A percentile compares a stretch with the other conserved stretches of the same genome.
phyloP scores from a whole-genome alignment of 1,140 invertebrate species.

The Pseudomyrmex cubaensis region DNA sequence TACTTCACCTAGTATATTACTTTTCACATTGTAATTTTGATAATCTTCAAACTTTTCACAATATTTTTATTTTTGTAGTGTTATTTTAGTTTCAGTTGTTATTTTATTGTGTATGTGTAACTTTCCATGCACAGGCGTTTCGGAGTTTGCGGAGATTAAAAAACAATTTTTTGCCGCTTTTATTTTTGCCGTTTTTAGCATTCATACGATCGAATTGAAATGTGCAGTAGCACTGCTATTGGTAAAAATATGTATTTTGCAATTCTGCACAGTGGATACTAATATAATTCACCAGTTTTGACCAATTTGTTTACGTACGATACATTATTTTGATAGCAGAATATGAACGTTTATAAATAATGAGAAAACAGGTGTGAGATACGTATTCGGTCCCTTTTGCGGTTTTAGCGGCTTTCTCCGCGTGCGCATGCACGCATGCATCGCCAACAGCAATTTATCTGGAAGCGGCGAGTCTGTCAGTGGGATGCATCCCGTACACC shows the following conservation, averaged over 20 bases:
- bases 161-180: background rate
- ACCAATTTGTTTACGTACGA: background rate
- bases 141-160: background rate
- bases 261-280: background rate
- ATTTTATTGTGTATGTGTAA: too few relatives aligned
- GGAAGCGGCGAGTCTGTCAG: conserved; percentile 33
- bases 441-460: conserved; percentile 30
- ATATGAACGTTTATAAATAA: conserved; percentile 43
- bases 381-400: background rate
- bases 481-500: conserved; percentile 14
- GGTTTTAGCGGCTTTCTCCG: conserved; percentile 3
- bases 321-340: conserved; percentile 35
- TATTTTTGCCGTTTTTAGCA: conserved; percentile 10
- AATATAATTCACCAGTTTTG: background rate
- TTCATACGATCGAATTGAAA: conserved; percentile 4
- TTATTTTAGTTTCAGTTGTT: too few relatives aligned
- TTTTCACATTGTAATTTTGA: too few relatives aligned
- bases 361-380: conserved; percentile 2
- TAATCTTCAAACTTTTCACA: too few relatives aligned
- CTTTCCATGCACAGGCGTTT: too few relatives aligned
- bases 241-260: background rate
- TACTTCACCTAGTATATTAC: too few relatives aligned
- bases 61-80: too few relatives aligned
- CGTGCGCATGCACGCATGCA: background rate
- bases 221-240: conserved; percentile 4